Conservation (phyloP, 2,797 vertebrate genomes). For the Rhincodon typus region DNA sequence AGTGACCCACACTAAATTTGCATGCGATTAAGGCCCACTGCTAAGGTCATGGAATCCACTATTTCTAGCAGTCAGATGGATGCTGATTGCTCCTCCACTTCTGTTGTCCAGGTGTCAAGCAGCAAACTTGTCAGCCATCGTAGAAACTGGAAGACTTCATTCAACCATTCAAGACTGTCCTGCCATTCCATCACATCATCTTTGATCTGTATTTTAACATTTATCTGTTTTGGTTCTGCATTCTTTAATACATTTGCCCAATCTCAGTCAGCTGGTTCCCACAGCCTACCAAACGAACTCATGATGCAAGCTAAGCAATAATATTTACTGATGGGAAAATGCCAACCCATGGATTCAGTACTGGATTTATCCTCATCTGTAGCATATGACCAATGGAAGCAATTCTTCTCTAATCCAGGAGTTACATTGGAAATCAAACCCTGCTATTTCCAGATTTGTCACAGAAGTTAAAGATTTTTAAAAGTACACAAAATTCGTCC, state of each 20-base stretch:
- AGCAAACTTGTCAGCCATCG: not conserved
- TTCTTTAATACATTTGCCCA: not conserved
- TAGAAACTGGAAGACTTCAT: not conserved
- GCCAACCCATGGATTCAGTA: not conserved
- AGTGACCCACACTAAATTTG: not conserved
- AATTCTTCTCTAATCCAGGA: not conserved
- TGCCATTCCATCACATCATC: not conserved
- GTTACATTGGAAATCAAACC: no score
- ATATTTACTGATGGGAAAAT: not conserved
- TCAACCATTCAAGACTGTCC: not conserved
- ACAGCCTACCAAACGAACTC: not conserved
- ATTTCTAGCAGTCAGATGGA: not conserved
- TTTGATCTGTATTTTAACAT: not conserved
- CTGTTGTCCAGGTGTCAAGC: not conserved
- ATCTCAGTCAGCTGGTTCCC: not conserved
- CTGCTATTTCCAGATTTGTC: no score
- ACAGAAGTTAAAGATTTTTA: no score
- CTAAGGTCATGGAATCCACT: not conserved
- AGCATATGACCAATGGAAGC: not conserved
- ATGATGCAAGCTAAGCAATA: not conserved
- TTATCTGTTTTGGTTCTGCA: not conserved
- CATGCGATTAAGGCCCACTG: not conserved
- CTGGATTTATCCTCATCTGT: not conserved
- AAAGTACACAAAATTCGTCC: no score
- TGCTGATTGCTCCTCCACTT: not conserved